A percentile compares a stretch with the other conserved stretches of the same genome.
Conservation (phyloP, 2,113 vertebrate genomes). For the Pluvianellus socialis region DNA sequence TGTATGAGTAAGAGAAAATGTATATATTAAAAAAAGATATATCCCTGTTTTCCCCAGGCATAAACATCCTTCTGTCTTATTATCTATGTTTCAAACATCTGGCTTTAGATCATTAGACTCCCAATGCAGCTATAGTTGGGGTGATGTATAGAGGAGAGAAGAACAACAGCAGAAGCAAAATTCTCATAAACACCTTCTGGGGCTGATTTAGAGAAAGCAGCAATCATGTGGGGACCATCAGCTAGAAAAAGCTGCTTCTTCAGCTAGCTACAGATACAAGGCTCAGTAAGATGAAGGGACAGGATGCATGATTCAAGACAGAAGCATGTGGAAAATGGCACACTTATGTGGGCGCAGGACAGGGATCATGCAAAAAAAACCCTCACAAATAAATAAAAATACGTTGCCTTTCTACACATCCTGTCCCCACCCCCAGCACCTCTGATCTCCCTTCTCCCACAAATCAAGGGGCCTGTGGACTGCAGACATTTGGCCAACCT, state of each 20-base stretch:
- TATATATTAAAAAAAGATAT: background rate
- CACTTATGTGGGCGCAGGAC: background rate
- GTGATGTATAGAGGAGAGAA: background rate
- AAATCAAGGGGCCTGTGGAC: background rate
- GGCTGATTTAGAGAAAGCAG: background rate
- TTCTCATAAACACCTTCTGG: background rate
- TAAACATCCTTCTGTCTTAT: conserved; percentile 7
- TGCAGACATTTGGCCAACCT: background rate
- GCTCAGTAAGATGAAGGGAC: background rate
- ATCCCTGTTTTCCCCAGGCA: background rate
- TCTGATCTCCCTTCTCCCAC: background rate
- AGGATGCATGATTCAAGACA: background rate
- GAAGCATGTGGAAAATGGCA: background rate
- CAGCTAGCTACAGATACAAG: background rate
- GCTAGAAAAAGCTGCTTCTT: background rate
- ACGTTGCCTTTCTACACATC: background rate
- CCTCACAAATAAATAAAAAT: background rate
- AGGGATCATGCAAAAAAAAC: background rate
- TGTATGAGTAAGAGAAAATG: background rate
- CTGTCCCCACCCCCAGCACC: background rate
- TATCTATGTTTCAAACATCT: background rate
- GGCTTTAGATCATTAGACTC: background rate
- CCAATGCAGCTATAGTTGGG: background rate
- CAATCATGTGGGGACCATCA: background rate
- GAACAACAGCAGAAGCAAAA: conserved; percentile 2